Conservation (phyloP, 1,140 invertebrate genomes). For the Leptinotarsa undecemlineata region DNA sequence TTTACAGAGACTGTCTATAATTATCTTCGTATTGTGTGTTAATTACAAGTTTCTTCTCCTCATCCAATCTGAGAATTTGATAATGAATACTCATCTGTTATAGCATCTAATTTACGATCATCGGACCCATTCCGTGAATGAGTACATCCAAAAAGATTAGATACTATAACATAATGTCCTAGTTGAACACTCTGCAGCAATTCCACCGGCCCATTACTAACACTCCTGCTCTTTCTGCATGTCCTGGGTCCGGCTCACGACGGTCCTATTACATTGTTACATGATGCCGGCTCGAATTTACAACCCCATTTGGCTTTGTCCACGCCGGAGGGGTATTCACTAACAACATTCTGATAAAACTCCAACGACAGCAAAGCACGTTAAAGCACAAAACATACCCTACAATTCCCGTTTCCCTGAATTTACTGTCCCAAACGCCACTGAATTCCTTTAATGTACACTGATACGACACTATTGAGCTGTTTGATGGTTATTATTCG, state of each 20-base stretch:
- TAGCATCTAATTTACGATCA: background rate
- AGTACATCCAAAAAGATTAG: constrained; percentile 33
- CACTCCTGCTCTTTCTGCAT: constrained; percentile 39
- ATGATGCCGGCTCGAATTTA: constrained; percentile 39
- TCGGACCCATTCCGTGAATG: background rate
- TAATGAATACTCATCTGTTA: background rate
- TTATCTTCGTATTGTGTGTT: too few relatives aligned
- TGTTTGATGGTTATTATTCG: constrained; percentile 27
- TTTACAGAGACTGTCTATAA: too few relatives aligned
- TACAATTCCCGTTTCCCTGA: constrained; percentile 20
- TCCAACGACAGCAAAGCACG: constrained; percentile 28
- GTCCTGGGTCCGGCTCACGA: constrained; percentile 38
- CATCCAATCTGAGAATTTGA: background rate
- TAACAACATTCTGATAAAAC: constrained; percentile 41
- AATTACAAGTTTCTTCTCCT: too few relatives aligned
- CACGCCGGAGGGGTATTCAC: constrained; percentile 39
- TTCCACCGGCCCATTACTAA: constrained; percentile 39
- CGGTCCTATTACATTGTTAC: constrained; percentile 42
- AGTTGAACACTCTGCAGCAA: constrained; percentile 37
- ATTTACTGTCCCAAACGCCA: constrained; percentile 28
- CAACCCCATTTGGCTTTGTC: constrained; percentile 44
- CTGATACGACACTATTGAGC: constrained; percentile 28
- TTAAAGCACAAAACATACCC: constrained; percentile 30
- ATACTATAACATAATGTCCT: constrained; percentile 37
- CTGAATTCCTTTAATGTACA: constrained; percentile 20